Base-by-base conservation (phyloP, 1,140 invertebrate species). In the Camponotus pennsylvanicus region DNA sequence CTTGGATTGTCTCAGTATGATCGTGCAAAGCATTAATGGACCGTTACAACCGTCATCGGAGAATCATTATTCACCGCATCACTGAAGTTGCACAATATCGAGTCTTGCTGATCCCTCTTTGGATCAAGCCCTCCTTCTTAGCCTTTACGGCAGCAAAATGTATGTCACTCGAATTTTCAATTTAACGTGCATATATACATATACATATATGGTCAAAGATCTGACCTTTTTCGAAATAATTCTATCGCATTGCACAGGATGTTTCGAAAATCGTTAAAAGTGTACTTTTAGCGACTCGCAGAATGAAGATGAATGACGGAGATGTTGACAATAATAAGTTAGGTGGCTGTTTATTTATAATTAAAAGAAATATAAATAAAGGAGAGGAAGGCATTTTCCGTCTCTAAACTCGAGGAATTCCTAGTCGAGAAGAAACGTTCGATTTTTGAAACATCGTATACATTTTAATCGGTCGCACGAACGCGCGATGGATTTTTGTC, bases 21-120 rank as follows among this genome's bases (percentile, higher is more conserved):
- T 97, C 86, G 96, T 97, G n/a, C 96, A 97, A 93, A 97, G 96
- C 92, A 96, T 97, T 83, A 96, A 95, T 82, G 93, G 93, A 52
- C 78, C 92, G 15, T 80, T 92, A 11, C 77, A 89, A 15, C 1
- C 73, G 13, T 34, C 70, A 4, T 90, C 69, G 61, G 92, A 91
- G 45, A 89, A 86, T 21, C 85, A 86, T 77, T 91, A 91, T 79
- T 88, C 91, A 71, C 78, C 90, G 34, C 90, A 91, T 55, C 90
- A 92, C 82, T 93, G 88, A 88, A 75, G 64, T 67, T 85, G 69
- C 40, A 88, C 85, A 86, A 86, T 92, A 89, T 89, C 88, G 88
- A 87, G 67, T 79, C 37, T 75, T 70, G 49, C 18, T 52, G 13
- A 83, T 83, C 27, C 55, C 45, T 52, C 49, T 70, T 37, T n/a